Evolutionary conservation across 2,113 vertebrate species (phyloP).

Genomic region (Sporophila hypoxantha): DNA sequence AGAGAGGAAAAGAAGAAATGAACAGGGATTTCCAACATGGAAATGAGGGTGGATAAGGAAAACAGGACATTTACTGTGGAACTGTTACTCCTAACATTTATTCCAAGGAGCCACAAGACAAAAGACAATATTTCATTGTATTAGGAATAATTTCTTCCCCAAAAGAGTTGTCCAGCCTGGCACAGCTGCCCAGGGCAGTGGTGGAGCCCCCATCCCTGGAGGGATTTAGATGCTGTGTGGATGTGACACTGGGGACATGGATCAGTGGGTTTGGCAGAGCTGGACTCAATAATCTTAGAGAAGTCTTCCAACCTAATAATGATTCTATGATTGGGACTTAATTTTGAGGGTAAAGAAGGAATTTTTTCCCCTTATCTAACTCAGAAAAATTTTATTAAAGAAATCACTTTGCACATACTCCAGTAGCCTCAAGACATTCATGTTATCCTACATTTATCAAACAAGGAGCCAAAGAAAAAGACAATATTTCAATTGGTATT

Average conservation of each 20-base stretch:
- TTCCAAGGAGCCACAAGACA: neutral
- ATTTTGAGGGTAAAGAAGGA: neutral
- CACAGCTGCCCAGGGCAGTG: neutral
- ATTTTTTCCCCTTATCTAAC: neutral
- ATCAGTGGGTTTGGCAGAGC: rapidly evolving
- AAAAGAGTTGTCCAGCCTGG: neutral
- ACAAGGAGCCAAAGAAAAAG: neutral
- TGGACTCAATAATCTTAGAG: neutral
- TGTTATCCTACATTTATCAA: neutral
- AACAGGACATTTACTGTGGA: neutral
- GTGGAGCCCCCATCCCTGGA: neutral
- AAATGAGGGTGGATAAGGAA: neutral
- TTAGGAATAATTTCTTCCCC: neutral
- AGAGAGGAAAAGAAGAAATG: neutral
- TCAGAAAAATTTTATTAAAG: neutral
- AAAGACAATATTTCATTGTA: neutral
- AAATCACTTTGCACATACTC: neutral
- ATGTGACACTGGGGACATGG: neutral
- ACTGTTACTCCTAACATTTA: neutral
- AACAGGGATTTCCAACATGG: rapidly evolving
- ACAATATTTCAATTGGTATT: neutral
- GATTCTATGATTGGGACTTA: neutral
- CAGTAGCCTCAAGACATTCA: neutral
- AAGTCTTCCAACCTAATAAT: neutral
- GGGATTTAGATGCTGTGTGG: neutral